phyloP scores from a whole-genome alignment of 2,113 vertebrate species.

The Actinemys pallida region DNA sequence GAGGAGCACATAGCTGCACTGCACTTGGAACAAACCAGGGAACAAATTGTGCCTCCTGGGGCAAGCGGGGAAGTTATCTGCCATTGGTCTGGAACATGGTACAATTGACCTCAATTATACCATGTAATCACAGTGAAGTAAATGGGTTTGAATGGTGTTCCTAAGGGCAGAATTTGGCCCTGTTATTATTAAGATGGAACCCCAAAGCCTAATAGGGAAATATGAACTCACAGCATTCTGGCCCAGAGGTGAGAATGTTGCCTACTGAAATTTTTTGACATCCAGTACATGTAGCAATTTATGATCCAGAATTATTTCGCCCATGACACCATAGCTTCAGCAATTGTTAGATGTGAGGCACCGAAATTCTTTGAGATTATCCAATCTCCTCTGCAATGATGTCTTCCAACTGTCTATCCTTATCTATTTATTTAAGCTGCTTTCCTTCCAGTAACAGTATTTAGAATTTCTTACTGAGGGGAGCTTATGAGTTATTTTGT shows the following conservation, averaged over 20 bases:
- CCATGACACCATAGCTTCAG: rapidly evolving
- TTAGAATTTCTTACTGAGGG: neutral
- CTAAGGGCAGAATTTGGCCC: neutral
- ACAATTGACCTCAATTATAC: neutral
- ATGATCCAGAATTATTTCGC: rapidly evolving
- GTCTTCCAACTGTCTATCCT: neutral
- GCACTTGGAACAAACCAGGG: too few relatives aligned
- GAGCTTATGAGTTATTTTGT: neutral
- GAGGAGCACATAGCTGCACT: neutral
- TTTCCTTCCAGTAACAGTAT: neutral
- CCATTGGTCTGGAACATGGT: too few relatives aligned
- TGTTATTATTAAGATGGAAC: neutral
- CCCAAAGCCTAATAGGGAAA: neutral
- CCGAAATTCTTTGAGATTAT: neutral
- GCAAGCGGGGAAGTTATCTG: neutral
- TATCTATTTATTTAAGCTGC: rapidly evolving
- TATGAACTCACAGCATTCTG: neutral
- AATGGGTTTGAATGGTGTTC: neutral
- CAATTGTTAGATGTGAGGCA: neutral
- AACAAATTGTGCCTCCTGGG: neutral
- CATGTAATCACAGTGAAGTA: neutral
- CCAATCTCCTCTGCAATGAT: neutral
- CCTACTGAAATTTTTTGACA: neutral
- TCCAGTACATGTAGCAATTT: neutral
- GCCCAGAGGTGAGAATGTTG: neutral